A percentile compares a stretch with the other conserved stretches of the same genome.
Evolutionary conservation across 2,797 vertebrate species (phyloP).

Genomic region (Chiroxiphia lanceolata): DNA sequence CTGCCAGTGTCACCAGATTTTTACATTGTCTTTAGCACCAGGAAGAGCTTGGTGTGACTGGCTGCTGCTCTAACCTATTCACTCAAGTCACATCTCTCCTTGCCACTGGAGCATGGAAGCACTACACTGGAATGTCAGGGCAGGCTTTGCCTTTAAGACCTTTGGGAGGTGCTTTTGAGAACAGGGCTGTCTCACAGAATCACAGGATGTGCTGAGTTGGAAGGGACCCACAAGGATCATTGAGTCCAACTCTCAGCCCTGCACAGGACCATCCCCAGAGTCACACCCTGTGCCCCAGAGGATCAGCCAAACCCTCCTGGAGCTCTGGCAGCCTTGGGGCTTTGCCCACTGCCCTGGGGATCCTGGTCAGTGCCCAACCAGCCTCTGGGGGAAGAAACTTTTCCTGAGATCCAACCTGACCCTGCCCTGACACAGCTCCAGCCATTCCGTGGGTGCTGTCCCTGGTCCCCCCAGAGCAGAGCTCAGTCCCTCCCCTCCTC

Average conservation of each 20-base stretch:
- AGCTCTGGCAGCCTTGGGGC: not conserved
- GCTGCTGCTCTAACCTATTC: not conserved
- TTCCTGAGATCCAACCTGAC: not conserved
- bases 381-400: not conserved
- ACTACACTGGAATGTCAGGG: not conserved
- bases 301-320: not conserved
- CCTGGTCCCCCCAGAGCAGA: not conserved
- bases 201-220: not conserved
- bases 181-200: not conserved
- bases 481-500: not conserved
- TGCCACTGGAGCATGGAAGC: not conserved
- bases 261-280: not conserved
- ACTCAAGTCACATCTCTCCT: not conserved
- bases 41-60: not conserved
- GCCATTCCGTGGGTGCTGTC: not conserved
- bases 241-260: fast-evolving
- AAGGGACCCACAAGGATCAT: not conserved
- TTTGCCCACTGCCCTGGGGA: not conserved
- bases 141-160: not conserved
- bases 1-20: not conserved
- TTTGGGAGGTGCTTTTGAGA: not conserved
- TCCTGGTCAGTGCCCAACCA: not conserved
- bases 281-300: not conserved
- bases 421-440: not conserved
- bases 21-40: not conserved